A percentile compares a stretch with the other conserved stretches of the same genome.
These are phyloP conservation scores for Carduelis carduelis DNA, from an alignment of 2,797 vertebrate species.

Conservation along the genomic window DNA sequence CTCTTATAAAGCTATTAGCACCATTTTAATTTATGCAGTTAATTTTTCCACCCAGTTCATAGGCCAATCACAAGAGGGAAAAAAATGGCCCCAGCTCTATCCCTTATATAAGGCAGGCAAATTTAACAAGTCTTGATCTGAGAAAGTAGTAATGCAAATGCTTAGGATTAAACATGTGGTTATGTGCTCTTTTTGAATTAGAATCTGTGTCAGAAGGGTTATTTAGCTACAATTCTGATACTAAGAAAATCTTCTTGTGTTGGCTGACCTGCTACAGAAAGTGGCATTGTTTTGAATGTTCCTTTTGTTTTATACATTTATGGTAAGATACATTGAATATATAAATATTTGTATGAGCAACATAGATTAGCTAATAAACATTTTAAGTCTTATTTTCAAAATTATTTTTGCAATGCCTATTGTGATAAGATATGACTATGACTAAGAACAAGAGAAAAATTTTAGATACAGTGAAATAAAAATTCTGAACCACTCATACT, in stretches of 20 bases:
- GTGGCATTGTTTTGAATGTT: background rate
- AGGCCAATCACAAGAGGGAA: background rate
- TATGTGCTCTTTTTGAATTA: background rate
- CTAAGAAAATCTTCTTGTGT: background rate
- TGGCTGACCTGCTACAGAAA: background rate
- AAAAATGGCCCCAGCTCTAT: background rate
- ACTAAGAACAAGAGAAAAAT: background rate
- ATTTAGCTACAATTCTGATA: background rate
- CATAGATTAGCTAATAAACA: background rate
- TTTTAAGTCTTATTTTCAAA: background rate
- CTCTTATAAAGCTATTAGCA: background rate
- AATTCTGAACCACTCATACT: background rate
- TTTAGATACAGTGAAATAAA: background rate
- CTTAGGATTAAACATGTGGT: background rate
- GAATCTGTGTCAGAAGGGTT: background rate
- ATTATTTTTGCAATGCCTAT: background rate
- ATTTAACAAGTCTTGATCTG: constrained; percentile 11
- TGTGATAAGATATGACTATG: background rate
- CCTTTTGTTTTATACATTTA: background rate
- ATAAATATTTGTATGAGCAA: background rate
- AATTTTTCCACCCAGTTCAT: background rate
- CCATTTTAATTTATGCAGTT: background rate
- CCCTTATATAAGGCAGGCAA: background rate
- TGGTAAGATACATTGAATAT: background rate
- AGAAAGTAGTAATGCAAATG: constrained; percentile 8